Evolutionary conservation across 2,113 vertebrate genomes (phyloP), one percentile per base, ranked within the genome.

Genomic region (Syrmaticus mikado): DNA sequence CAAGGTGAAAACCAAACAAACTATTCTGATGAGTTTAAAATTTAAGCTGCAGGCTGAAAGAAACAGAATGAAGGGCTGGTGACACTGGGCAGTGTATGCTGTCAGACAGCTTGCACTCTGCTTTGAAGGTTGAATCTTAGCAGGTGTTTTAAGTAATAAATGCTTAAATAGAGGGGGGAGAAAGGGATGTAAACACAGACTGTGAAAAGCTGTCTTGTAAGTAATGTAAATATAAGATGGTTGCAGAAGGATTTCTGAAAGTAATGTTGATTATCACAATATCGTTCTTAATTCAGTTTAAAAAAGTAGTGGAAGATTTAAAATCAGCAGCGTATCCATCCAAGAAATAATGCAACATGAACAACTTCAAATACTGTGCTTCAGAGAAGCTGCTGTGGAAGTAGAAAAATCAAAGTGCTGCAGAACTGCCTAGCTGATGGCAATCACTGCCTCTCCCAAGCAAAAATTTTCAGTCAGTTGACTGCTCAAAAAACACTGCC

Each of bases 331-430:
- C 50, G 7, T 20, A 57, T 10, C 7, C 8, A 45, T 24, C 3
- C 32, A 71, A 46, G 11, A 73, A 70, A 71, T 19, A 70, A 67
- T 14, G 84, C 5, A 72, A 46, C 13, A 76, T 32, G 82, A 27
- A 68, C 13, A 68, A 16, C 8, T 79, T 28, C 16, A 30, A 68
- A 1, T 4, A 2, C 0, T 2, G 12, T 8, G 17, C 40, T 82
- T 74, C 71, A 84, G 0, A 0, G 21, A 77, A 46, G 3, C 24
- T 89, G 30, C 6, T 46, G 11, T 10, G 16, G 70, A 74, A 53
- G n/a, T 40, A 38, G 20, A 67, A 78, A 88, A 76, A 17, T 1
- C 30, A 3, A 85, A 92, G 27, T 13, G 17, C 41, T 76, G 32
- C 27, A 70, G 19, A 88, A 78, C 11, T 48, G 17, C 40, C 25